phyloP scores from a whole-genome alignment of 2,113 vertebrate species.

The Coryphaenoides rupestris region DNA sequence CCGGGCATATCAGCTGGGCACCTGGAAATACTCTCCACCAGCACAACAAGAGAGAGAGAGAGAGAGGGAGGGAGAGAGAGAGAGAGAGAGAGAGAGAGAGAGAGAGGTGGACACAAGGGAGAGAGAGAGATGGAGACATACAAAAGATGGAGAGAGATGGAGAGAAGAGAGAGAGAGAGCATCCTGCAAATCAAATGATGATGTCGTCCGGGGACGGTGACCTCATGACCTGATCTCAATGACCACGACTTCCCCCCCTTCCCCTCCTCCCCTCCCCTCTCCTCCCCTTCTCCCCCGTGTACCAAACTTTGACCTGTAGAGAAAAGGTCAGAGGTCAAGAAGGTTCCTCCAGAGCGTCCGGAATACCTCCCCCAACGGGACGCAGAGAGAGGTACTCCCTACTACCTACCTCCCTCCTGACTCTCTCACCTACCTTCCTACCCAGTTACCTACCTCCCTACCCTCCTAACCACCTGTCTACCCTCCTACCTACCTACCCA shows the following conservation, averaged over 20 bases:
- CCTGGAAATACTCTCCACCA: too few species aligned
- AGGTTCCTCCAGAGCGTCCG: constrained; percentile 91
- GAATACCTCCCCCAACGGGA: constrained; percentile 85
- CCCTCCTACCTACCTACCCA: too few species aligned
- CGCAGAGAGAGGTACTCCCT: constrained; percentile 85
- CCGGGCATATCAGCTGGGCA: not conserved
- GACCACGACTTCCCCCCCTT: not conserved
- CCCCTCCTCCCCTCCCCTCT: not conserved
- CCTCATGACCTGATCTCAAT: not conserved
- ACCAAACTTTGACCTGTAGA: constrained; percentile 69
- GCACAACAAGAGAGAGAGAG: too few species aligned
- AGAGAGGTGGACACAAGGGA: not conserved
- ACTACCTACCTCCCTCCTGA: not conserved
- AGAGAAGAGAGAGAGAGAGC: not conserved
- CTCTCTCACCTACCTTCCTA: not conserved
- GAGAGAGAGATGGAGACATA: not conserved
- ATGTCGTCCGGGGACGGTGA: not conserved
- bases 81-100: not conserved
- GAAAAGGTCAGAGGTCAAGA: constrained; percentile 87
- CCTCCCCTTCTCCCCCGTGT: not conserved
- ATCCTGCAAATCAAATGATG: not conserved
- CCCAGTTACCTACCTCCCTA: not conserved
- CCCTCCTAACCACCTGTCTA: not conserved
- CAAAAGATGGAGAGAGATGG: not conserved
- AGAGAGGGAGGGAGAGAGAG: not conserved